Evolutionary conservation across 2,888 invertebrate species (phyloP).

Genomic region (Abrostola triplasia): DNA sequence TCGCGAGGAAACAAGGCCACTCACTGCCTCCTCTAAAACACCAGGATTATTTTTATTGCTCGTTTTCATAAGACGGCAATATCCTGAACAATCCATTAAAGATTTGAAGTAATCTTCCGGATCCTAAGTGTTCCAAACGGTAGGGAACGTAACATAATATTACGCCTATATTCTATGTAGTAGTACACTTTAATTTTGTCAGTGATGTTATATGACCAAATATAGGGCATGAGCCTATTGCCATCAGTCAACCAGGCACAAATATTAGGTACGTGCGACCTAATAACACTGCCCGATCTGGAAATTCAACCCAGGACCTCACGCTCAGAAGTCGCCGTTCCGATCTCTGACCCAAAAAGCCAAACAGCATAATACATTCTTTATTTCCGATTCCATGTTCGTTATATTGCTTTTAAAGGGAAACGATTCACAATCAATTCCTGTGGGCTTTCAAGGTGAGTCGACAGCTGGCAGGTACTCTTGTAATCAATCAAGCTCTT

Average conservation of each 20-base stretch:
- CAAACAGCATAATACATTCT: not conserved
- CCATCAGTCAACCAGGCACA: too few species aligned
- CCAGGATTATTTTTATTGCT: constrained; percentile 44
- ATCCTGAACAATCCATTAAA: constrained; percentile 13
- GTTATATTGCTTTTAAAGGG: not conserved
- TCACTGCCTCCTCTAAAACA: constrained; percentile 46
- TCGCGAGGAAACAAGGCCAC: constrained; percentile 59
- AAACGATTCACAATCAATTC: constrained; percentile 8
- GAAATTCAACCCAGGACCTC: too few species aligned
- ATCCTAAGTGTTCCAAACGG: too few species aligned
- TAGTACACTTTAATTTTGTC: too few species aligned
- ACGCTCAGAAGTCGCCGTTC: too few species aligned
- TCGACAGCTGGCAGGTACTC: not conserved
- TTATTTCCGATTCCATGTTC: not conserved
- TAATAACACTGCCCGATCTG: too few species aligned
- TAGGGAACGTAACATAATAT: too few species aligned
- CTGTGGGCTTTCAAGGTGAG: not conserved
- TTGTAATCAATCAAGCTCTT: constrained; percentile 14
- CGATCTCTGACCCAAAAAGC: not conserved
- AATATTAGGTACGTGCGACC: too few species aligned
- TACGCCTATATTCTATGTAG: too few species aligned
- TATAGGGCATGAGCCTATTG: too few species aligned
- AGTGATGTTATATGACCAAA: too few species aligned
- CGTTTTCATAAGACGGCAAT: constrained; percentile 29
- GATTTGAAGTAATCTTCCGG: too few species aligned